Evolutionary conservation across 2,797 vertebrate genomes (phyloP), one percentile per base, ranked within the genome.

Genomic region (Vultur gryphus): DNA sequence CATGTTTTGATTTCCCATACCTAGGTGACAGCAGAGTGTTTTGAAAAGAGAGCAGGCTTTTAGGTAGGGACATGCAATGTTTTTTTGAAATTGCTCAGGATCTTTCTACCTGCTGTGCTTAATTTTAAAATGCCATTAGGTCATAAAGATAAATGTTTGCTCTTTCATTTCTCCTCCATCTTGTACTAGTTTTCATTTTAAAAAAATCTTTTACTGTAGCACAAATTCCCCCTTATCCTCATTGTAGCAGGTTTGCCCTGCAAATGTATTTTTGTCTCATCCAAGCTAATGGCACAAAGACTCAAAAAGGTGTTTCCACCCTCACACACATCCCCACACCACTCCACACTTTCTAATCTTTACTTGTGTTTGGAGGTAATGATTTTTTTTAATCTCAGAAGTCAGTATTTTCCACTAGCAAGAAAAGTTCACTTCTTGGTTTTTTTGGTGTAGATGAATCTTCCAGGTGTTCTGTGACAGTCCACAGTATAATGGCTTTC

Each of bases 51-150:
- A 62, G 8, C 6, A 41, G 5, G 23, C 33, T 87, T 84, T 95
- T 71, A 73, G 81, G 57, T 72, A 73, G 19, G 16, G 46, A 57
- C 72, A 73, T 54, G 64, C 33, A 82, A 31, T 57, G 23, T 46
- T 73, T 52, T 92, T 88, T 91, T 92, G 25, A 92, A 96, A 95
- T 84, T 92, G 57, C 10, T 8, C 58, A 87, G 70, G 62, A 89
- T 89, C 41, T 89, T 96, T 73, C 67, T 89, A 65, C 84, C 57
- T 90, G 71, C 75, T 97, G 91, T 91, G 91, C 64, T 96, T 94
- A 83, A 96, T 97, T 97, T 96, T 89, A 85, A 90, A 96, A 89
- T 79, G 44, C 61, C 59, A 26, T 41, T 72, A 64, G 67, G 35
- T 92, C 39, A 72, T 62, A 94, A 75, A 90, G 93, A 92, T 57